These are phyloP conservation scores for Mimachlamys varia DNA, from an alignment of 2,888 invertebrate genomes.

Conservation along the genomic window DNA sequence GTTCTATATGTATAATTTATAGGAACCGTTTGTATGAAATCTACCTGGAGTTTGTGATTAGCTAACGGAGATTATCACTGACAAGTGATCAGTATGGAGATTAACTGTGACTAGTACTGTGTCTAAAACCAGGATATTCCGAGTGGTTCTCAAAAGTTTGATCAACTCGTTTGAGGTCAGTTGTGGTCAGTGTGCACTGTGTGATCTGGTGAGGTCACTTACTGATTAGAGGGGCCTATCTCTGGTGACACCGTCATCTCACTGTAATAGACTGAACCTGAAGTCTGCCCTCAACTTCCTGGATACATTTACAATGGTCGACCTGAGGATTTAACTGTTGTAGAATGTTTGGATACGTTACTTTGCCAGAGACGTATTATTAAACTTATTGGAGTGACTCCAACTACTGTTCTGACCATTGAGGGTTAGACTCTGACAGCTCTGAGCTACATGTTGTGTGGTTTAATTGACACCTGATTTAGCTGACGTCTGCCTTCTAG, in stretches of 20 bases:
- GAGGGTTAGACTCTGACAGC: neutral
- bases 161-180: neutral
- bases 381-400: neutral
- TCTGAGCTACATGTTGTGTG: neutral
- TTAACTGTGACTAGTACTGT: neutral
- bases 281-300: neutral
- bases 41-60: no score
- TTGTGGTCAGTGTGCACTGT: neutral
- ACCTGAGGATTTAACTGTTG: neutral
- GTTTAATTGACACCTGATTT: neutral
- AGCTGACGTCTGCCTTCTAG: neutral
- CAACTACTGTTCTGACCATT: neutral
- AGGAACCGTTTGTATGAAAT: no score
- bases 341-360: neutral
- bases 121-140: neutral
- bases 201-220: neutral
- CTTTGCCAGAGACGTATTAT: neutral
- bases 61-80: no score
- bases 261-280: neutral
- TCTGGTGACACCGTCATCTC: neutral
- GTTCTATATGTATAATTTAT: no score
- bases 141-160: no score
- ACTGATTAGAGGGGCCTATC: neutral
- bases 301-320: neutral
- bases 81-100: no score